Evolutionary conservation across 2,888 invertebrate genomes (phyloP).

Genomic region (Thysanoteuthis rhombus): DNA sequence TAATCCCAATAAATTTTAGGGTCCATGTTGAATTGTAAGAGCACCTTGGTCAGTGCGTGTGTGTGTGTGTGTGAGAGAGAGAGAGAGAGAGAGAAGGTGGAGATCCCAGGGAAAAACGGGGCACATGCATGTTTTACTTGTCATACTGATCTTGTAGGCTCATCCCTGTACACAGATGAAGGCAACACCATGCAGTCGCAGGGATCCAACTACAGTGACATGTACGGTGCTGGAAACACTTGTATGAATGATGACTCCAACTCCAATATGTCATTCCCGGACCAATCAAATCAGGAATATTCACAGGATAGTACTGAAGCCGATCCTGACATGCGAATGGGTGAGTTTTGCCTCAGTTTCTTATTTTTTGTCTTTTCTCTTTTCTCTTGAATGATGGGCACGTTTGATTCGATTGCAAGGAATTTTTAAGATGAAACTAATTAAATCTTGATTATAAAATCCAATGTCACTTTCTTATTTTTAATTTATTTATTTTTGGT

Average conservation of each 20-base stretch:
- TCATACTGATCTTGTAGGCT: slow-evolving; percentile 36
- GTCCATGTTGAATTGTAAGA: too few species aligned
- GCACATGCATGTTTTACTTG: slow-evolving; percentile 15
- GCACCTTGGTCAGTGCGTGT: neutral
- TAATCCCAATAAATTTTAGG: too few species aligned
- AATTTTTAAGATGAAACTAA: too few species aligned
- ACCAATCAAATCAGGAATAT: slow-evolving; percentile 49
- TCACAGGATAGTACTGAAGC: slow-evolving; percentile 59
- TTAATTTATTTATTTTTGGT: too few species aligned
- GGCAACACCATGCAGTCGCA: slow-evolving; percentile 58
- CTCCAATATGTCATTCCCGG: slow-evolving; percentile 59
- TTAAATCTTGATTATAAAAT: too few species aligned
- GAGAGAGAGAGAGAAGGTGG: neutral
- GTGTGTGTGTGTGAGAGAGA: neutral
- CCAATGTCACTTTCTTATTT: too few species aligned
- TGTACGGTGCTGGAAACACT: slow-evolving; percentile 43
- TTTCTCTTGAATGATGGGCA: too few species aligned
- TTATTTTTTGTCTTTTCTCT: neutral
- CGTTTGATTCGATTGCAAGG: too few species aligned
- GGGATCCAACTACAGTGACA: slow-evolving; percentile 53
- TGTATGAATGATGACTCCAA: slow-evolving; percentile 59
- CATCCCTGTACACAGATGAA: slow-evolving; percentile 59
- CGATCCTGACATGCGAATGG: slow-evolving; percentile 51
- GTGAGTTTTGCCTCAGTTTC: slow-evolving; percentile 35
- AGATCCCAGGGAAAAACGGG: neutral